Evolutionary conservation across 2,888 invertebrate species (phyloP).

Genomic region (Eilema depressum): DNA sequence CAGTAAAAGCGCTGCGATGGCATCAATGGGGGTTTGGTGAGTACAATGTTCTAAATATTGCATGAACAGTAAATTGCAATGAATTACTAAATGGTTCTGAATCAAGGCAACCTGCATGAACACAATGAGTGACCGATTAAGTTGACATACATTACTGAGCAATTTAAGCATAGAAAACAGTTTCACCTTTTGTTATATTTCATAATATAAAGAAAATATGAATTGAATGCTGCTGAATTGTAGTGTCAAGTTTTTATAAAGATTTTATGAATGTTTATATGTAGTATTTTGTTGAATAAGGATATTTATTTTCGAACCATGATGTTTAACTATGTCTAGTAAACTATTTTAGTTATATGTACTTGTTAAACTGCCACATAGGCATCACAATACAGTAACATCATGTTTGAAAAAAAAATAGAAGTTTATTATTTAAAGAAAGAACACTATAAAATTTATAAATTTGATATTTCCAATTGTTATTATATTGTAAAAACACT

Average conservation of each 20-base stretch:
- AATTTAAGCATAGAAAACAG: background rate
- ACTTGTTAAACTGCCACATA: background rate
- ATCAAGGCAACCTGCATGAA: background rate
- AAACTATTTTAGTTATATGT: background rate
- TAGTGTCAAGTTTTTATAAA: background rate
- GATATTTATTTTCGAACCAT: background rate
- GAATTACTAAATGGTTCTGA: background rate
- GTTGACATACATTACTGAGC: background rate
- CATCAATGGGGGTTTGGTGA: constrained; percentile 44
- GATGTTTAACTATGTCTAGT: background rate
- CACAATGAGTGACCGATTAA: background rate
- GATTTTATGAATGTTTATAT: background rate
- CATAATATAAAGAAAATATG: too few relatives aligned
- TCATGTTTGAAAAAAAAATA: background rate
- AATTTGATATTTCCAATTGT: too few relatives aligned
- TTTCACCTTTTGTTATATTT: background rate
- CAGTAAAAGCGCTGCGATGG: constrained; percentile 29
- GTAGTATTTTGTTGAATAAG: background rate
- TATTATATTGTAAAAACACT: too few relatives aligned
- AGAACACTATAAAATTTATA: background rate
- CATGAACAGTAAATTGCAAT: constrained; percentile 5
- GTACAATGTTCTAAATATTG: constrained; percentile 26
- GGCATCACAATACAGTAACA: background rate
- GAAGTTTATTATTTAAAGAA: too few relatives aligned
- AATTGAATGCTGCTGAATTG: background rate